Evolutionary conservation across 1,140 invertebrate genomes (phyloP), one percentile per base, ranked within the genome.

Genomic region (Sinonovacula constricta): DNA sequence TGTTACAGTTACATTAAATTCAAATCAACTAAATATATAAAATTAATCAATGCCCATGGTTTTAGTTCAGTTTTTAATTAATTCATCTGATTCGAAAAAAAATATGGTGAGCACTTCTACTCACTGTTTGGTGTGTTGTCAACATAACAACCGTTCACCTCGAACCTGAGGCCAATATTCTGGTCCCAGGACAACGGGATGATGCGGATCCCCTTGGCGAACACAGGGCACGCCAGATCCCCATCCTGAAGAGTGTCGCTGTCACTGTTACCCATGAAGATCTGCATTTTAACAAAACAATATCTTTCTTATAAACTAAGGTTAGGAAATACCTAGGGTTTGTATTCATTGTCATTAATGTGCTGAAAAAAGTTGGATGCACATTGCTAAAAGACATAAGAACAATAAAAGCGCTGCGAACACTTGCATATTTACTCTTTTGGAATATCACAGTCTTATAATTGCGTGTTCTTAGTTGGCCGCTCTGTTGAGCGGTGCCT

Each of bases 131-230:
- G 24, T 22, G 26, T 59, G 36, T 76, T 67, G 54, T 78, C 75
- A 12, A 78, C 15, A 45, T 69, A 70, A 39, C 75, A 78, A 22
- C 75, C 75, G 22, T 26, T 78, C 0, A 70, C 66, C 12, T 78
- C 75, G 60, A 78, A 78, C 24, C 75, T 45, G n/a, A 78, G 66
- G 0, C 65, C 54, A 15, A 60, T 69, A 36, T 60, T 49, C 36
- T 63, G 14, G 28, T 78, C 59, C 75, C 75, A 78, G 39, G 53
- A 57, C 45, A 78, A 7, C 3, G 75, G 75, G 14, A 70, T 28
- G n/a, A 78, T 78, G 4, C 75, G 75, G 22, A 78, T 63, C 0
- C 66, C 75, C 49, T 39, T 49, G 0, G 75, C 75, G 51, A 78
- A 78, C 3, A 78, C 14, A 7, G 75, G 75, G 31, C 75, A 78